A percentile compares a stretch with the other conserved stretches of the same genome.
Evolutionary conservation across 2,888 invertebrate species (phyloP).

Genomic region (Drosophila nigricruria): DNA sequence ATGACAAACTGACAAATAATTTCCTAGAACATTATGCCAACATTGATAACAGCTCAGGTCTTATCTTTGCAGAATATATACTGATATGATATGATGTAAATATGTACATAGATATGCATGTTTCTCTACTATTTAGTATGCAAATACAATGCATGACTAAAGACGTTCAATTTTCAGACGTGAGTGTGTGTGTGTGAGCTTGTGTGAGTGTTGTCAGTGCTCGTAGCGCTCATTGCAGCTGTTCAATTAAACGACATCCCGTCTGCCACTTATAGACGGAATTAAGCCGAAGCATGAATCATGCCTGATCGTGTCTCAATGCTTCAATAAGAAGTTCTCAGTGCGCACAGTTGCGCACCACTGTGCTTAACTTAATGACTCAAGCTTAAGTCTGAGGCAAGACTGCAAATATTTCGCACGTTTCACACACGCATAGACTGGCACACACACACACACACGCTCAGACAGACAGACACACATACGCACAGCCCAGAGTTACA

Average conservation of each 20-base stretch:
- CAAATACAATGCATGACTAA: conserved; percentile 40
- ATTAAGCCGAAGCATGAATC: conserved; percentile 53
- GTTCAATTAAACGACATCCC: conserved; percentile 54
- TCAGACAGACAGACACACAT: background rate
- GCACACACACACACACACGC: conserved; percentile 5
- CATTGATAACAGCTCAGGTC: background rate
- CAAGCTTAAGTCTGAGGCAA: conserved; percentile 60
- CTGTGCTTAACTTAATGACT: conserved; percentile 67
- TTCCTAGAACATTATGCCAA: background rate
- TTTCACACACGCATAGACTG: conserved; percentile 42
- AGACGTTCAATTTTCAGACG: conserved; percentile 16
- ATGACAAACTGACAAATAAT: background rate
- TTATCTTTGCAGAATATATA: background rate
- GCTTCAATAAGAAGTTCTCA: conserved; percentile 43
- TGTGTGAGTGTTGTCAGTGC: background rate
- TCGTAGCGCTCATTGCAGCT: conserved; percentile 28
- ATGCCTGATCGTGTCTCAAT: conserved; percentile 21
- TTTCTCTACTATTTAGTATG: conserved; percentile 16
- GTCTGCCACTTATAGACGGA: conserved; percentile 36
- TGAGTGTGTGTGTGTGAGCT: background rate
- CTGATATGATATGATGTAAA: background rate
- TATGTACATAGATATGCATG: conserved; percentile 21
- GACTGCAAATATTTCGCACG: conserved; percentile 72
- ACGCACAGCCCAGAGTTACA: conserved; percentile 49
- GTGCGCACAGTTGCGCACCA: conserved; percentile 42